Percentiles rank a stretch among this genome's conserved stretches.
Evolutionary conservation across 2,888 invertebrate genomes (phyloP).

Genomic region (Papilio gigon): DNA sequence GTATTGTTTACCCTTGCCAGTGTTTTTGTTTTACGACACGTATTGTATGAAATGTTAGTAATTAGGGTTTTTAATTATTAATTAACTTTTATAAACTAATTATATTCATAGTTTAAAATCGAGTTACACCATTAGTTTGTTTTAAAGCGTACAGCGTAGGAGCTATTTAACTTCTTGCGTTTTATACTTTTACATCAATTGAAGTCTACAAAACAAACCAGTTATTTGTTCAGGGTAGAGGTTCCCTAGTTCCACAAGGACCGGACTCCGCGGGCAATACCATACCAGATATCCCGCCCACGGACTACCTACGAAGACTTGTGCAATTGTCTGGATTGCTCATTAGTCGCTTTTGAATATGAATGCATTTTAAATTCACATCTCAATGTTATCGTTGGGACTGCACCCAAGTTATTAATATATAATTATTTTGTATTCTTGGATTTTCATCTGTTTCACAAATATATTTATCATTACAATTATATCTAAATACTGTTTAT

Average conservation of each 20-base stretch:
- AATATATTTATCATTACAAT: background rate
- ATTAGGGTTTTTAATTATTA: conserved; percentile 1
- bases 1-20: conserved; percentile 2
- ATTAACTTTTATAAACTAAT: background rate
- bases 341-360: background rate
- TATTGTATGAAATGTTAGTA: conserved; percentile 24
- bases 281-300: conserved; percentile 12
- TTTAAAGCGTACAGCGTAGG: background rate
- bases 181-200: conserved; percentile 12
- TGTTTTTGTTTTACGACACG: conserved; percentile 18
- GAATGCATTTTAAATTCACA: background rate
- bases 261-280: background rate
- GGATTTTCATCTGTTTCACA: background rate
- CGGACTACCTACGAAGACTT: conserved; percentile 26
- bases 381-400: background rate
- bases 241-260: conserved; percentile 4
- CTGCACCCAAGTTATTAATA: background rate
- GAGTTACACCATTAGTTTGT: background rate
- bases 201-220: conserved; percentile 28
- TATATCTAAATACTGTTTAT: background rate
- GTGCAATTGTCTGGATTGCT: conserved; percentile 6
- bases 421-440: background rate
- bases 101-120: too few species aligned
- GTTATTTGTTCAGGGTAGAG: conserved; percentile 16
- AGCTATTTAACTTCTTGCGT: background rate